Base-by-base conservation (phyloP, 2,888 invertebrate genomes). In the Elmis aenea region DNA sequence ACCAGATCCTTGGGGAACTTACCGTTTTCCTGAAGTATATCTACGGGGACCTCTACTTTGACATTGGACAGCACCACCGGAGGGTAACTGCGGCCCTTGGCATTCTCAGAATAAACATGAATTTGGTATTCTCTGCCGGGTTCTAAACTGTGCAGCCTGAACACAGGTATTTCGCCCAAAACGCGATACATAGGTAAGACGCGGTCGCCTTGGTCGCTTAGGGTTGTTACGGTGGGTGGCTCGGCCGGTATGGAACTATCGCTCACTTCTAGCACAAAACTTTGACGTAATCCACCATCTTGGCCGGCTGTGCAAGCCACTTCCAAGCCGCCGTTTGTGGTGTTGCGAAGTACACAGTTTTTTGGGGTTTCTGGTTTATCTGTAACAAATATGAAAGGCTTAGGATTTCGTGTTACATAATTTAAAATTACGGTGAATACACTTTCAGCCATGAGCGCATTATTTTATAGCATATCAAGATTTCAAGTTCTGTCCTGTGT, bases 211-310 rank as follows among this genome's bases (percentile, higher is more conserved):
- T 68, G 68, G 56, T 69, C 68, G 51, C 66, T 68, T 30, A 67
- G 54, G 43, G 64, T 64, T 55, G 72, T 60, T 51, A 62, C 52
- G 58, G 66, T 53, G 57, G 67, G 64, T 32, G 67, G 58, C 30
- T 66, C 59, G 26, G 69, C 69, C 28, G 66, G 63, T 46, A 66
- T 57, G 38, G 73, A 73, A 52, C 76, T 72, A 68, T 80, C 82
- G 60, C 79, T 71, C 51, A 86, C 86, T 68, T 89, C 88, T 48
- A 89, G 71, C 34, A 88, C 73, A 67, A 89, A 90, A 68, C 83
- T 81, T 64, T 90, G 89, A 14, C 83, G 77, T 26, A 87, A 73
- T 8, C 89, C 89, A 3, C 89, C 89, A 59, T 87, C 87, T 59
- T 79, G 79, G 25, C 89, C 87, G 0, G 88, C 81, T 46, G 78